Evolutionary conservation across 2,888 invertebrate species (phyloP).

Genomic region (Melanchra persicariae): DNA sequence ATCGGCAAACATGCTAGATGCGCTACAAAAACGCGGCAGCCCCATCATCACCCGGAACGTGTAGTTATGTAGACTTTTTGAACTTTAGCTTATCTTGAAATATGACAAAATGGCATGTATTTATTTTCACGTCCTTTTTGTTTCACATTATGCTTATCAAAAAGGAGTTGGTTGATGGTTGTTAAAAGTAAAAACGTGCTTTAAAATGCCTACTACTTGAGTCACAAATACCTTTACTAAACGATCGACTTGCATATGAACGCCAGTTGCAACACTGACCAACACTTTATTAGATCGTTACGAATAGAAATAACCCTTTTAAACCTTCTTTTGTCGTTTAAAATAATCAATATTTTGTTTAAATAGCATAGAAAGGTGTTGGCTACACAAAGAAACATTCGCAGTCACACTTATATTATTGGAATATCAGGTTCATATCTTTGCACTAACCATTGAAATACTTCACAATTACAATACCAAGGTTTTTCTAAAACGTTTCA

Average conservation of each 20-base stretch:
- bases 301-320: constrained; percentile 38
- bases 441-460: constrained; percentile 27
- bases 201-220: constrained; percentile 8
- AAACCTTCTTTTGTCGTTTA: constrained; percentile 10
- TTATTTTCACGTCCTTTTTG: not conserved
- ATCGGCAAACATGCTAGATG: too few relatives aligned
- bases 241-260: not conserved
- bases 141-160: not conserved
- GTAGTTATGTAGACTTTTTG: not conserved
- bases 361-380: constrained; percentile 54
- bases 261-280: constrained; percentile 24
- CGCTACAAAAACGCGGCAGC: too few relatives aligned
- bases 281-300: constrained; percentile 38
- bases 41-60: too few relatives aligned
- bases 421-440: constrained; percentile 47
- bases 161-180: not conserved
- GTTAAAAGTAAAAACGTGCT: not conserved
- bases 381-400: constrained; percentile 35
- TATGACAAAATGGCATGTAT: constrained; percentile 20
- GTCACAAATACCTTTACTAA: not conserved
- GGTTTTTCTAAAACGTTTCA: constrained; percentile 17
- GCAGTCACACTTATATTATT: constrained; percentile 16
- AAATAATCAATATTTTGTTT: constrained; percentile 38
- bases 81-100: constrained; percentile 11
- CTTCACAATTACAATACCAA: constrained; percentile 36